A percentile compares a stretch with the other conserved stretches of the same genome.
Conservation (phyloP, 2,797 vertebrate species). For the Paguma larvata region DNA sequence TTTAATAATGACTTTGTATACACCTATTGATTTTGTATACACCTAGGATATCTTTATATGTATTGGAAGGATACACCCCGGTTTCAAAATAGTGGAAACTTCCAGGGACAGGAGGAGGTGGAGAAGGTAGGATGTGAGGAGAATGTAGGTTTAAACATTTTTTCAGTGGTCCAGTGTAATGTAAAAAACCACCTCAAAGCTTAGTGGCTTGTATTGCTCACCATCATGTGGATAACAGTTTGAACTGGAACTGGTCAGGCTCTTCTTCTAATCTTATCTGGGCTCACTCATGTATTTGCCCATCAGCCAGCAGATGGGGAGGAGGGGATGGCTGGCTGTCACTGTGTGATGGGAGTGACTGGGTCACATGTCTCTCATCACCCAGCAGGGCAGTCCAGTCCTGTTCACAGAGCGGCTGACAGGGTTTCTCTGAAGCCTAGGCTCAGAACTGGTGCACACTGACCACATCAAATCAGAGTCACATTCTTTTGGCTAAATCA, state of each 20-base stretch:
- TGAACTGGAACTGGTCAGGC: not conserved
- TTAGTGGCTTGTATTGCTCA: not conserved
- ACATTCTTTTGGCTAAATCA: not conserved
- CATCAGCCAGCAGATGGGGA: not conserved
- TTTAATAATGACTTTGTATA: not conserved
- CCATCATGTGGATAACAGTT: not conserved
- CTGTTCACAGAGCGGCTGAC: not conserved
- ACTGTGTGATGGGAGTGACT: not conserved
- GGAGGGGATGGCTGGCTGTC: not conserved
- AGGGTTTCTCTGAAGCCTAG: not conserved
- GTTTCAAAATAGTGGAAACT: slow-evolving; percentile 37
- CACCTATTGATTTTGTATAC: not conserved
- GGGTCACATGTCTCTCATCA: not conserved
- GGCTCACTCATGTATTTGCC: not conserved
- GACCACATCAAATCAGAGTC: not conserved
- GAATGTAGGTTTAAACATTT: not conserved
- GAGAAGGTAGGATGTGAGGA: not conserved
- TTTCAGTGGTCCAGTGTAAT: not conserved
- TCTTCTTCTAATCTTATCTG: not conserved
- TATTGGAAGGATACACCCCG: not conserved
- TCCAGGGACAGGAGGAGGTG: not conserved
- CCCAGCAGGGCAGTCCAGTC: not conserved
- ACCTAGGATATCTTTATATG: not conserved
- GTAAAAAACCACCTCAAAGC: slow-evolving; percentile 2
- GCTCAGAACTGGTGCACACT: not conserved